Base-by-base conservation (phyloP, 2,113 vertebrate genomes). In the Antigone vipio region DNA sequence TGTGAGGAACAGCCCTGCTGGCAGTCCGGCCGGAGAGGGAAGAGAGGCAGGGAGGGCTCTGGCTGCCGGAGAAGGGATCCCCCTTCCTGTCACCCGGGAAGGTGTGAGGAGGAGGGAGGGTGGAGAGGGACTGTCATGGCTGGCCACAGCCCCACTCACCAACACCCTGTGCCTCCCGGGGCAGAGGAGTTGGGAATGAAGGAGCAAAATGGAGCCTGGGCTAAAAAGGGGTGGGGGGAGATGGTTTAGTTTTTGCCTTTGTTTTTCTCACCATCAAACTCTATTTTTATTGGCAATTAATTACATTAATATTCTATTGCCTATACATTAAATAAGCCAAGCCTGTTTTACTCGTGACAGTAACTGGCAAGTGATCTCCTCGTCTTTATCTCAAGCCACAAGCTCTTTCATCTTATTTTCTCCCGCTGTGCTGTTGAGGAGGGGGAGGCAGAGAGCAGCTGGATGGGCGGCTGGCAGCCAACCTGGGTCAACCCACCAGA, bases 11-110 rank as follows among this genome's bases (percentile, higher is more conserved):
- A n/a, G 30, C 60, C 53, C 29, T 15, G 55, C 18, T 1, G 1
- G 55, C 47, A 35, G 35, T 26, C 12, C 5, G 49, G 18, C 11
- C 0, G 12, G 58, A 50, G n/a, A 4, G 8, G 16, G 12, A 30
- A 12, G 34, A 45, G 29, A 6, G 26, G 30, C 16, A 19, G n/a
- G 12, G 23, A 42, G 13, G 52, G 32, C 35, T 34, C 1, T 1
- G 29, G 30, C 19, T 1, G 10, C 13, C 1, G 0, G 56, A 79
- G 77, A n/a, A 9, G 55, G 26, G 62, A 49, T 20, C 10, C 26
- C 17, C 20, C 9, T 7, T 23, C 8, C 13, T 2, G 1, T 24
- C 2, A 2, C 24, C 9, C 0, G 0, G 32, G 42, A 38, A 44
- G 42, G 42, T 8, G 32, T 29, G 63, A 63, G 45, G 32, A 47